Conservation (phyloP, 2,888 invertebrate genomes). For the Cosmia pyralina region DNA sequence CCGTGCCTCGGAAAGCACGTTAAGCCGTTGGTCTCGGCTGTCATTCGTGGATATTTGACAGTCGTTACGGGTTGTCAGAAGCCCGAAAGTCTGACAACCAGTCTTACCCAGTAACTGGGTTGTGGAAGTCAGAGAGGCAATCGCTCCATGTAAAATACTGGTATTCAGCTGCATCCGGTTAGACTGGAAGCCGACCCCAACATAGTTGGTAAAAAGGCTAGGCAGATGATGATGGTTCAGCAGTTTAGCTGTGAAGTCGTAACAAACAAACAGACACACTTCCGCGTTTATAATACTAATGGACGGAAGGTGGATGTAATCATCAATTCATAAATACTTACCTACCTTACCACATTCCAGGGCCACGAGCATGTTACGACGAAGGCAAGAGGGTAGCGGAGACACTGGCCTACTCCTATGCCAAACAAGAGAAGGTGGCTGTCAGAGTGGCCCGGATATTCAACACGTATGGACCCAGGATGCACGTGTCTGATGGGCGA, state of each 20-base stretch:
- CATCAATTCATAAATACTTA: neutral
- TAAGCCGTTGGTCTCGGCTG: no score
- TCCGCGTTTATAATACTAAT: neutral
- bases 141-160: no score
- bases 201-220: no score
- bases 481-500: constrained; percentile 99
- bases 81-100: no score
- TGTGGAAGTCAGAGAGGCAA: no score
- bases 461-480: constrained; percentile 99
- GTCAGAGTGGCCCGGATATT: constrained; percentile 99
- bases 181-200: no score
- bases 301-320: neutral
- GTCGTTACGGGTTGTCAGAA: no score
- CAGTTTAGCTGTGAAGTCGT: neutral
- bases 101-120: no score
- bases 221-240: neutral
- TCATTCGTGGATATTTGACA: no score
- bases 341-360: constrained; percentile 79
- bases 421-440: constrained; percentile 98
- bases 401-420: constrained; percentile 98
- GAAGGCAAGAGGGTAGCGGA: constrained; percentile 99
- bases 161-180: no score
- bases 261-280: neutral
- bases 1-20: no score
- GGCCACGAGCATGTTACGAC: constrained; percentile 99